phyloP scores from a whole-genome alignment of 1,140 invertebrate species.

The Galendromus occidentalis region DNA sequence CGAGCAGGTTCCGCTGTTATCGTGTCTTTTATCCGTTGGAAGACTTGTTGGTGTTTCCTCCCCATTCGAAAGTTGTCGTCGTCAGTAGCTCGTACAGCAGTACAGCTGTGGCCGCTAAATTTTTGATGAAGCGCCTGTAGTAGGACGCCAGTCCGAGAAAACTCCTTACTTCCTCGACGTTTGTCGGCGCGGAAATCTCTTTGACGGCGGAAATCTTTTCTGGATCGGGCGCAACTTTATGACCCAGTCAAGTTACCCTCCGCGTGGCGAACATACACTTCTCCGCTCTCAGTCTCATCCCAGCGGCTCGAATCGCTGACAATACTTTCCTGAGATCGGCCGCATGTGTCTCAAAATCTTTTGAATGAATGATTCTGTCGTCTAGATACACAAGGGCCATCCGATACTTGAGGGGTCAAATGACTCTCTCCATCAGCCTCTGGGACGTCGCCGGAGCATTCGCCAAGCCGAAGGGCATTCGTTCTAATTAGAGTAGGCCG shows the following conservation, averaged over 20 bases:
- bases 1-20: too few relatives aligned
- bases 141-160: constrained; percentile 9
- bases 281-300: constrained; percentile 16
- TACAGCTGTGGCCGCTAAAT: too few relatives aligned
- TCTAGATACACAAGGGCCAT: constrained; percentile 21
- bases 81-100: too few relatives aligned
- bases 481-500: constrained; percentile 26
- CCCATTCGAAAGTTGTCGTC: too few relatives aligned
- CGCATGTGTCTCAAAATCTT: constrained; percentile 12
- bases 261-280: constrained; percentile 11
- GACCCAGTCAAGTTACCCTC: constrained; percentile 17
- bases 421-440: constrained; percentile 25
- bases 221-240: constrained; percentile 16
- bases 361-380: constrained; percentile 18
- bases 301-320: not conserved
- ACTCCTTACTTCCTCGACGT: constrained; percentile 5
- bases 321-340: constrained; percentile 10
- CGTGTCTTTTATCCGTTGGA: too few relatives aligned
- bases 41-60: too few relatives aligned
- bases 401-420: constrained; percentile 20
- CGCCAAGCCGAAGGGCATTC: constrained; percentile 29
- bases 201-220: constrained; percentile 15
- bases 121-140: not conserved
- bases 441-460: constrained; percentile 29
- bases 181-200: constrained; percentile 15